Evolutionary conservation across 2,888 invertebrate species (phyloP), one percentile per base, ranked within the genome.

Genomic region (Mesodorylaimus sp.): DNA sequence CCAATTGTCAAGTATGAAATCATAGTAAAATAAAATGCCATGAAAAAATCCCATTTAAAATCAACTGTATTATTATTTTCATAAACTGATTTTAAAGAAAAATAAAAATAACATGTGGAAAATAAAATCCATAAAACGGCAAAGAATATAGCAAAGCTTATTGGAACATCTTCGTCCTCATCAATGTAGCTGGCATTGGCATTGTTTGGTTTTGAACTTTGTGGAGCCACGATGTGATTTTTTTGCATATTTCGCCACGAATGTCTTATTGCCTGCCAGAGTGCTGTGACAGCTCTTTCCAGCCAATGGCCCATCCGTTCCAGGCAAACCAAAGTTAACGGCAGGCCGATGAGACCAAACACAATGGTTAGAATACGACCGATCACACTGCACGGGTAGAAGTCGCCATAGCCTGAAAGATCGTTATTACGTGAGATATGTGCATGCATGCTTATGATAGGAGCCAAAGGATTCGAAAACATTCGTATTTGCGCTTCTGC

Each of bases 341-440:
- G 45, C 10, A 29, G n/a, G 7, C 45, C 45, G 5, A 45, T 25
- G n/a, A 28, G 5, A 7, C 29, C n/a, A 26, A 45, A 27, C 10
- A 45, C 16, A 29, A 45, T 10, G 24, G 13, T 45, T 3, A 45
- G 19, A 3, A 45, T n/a, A 19, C 24, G 45, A 16, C 45, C 45
- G 16, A 10, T n/a, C 5, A 25, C 29, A 3, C 29, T 45, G 32
- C 45, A 29, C 3, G 45, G 26, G 45, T 45, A 45, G 13, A 45
- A 7, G 29, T 45, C 32, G 32, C 45, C 45, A 23, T 45, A 45
- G 5, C 45, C 45, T 45, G 19, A 27, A 45, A 45, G 21, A 21
- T n/a, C 21, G 21, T 7, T n/a, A n/a, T n/a, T n/a, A n/a, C n/a
- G n/a, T n/a, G n/a, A n/a, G n/a, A n/a, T n/a, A n/a, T n/a, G n/a